A percentile compares a stretch with the other conserved stretches of the same genome.
phyloP scores from a whole-genome alignment of 2,797 vertebrate genomes.

The Bufotes viridis region DNA sequence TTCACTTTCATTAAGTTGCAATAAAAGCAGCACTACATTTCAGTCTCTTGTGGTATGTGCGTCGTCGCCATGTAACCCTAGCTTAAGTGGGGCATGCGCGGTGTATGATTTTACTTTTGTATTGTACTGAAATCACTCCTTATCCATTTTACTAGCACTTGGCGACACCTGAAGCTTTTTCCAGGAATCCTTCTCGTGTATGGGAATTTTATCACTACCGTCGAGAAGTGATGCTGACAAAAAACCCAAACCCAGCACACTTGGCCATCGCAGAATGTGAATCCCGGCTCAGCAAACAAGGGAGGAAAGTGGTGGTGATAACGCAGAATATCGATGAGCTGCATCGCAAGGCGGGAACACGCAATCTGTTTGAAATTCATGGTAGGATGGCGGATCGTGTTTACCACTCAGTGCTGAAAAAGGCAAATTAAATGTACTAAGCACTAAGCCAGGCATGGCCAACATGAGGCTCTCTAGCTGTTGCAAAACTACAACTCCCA shows the following conservation, averaged over 20 bases:
- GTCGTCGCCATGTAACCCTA: no score
- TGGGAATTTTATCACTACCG: conserved; percentile 98
- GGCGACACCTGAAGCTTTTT: conserved; percentile 90
- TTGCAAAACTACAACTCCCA: no score
- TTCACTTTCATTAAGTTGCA: no score
- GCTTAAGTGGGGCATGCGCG: no score
- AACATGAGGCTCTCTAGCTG: no score
- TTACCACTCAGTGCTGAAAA: no score
- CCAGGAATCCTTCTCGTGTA: conserved; percentile 86
- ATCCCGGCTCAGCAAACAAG: conserved; percentile 83
- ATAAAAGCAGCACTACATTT: no score
- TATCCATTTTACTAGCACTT: conserved; percentile 79
- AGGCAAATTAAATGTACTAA: no score
- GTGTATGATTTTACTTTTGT: neutral
- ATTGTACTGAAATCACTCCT: neutral
- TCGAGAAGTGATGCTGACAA: conserved; percentile 82
- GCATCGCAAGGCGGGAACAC: conserved; percentile 89
- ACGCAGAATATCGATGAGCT: conserved; percentile 95
- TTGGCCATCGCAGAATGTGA: conserved; percentile 89
- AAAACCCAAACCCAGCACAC: conserved; percentile 85
- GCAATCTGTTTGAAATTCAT: conserved; percentile 88
- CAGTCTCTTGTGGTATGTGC: no score
- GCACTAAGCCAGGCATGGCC: no score
- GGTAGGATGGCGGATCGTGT: conserved; percentile 75
- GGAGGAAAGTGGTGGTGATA: conserved; percentile 86